phyloP scores from a whole-genome alignment of 2,113 vertebrate species.

The Gambusia affinis region DNA sequence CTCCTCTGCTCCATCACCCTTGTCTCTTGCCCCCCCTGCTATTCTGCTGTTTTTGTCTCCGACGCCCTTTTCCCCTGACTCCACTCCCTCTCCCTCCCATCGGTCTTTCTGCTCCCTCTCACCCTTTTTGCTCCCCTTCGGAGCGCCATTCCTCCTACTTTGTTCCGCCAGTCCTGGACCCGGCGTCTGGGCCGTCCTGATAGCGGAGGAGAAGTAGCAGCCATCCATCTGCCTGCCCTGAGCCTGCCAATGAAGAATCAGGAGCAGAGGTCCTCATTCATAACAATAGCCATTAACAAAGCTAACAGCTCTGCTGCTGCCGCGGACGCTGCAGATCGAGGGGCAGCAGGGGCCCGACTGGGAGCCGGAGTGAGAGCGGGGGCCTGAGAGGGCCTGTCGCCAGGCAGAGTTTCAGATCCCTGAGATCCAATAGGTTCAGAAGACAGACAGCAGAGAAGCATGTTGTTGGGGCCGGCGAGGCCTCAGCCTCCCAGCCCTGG shows the following conservation, averaged over 20 bases:
- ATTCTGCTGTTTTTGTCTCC: constrained; percentile 48
- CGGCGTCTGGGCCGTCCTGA: constrained; percentile 79
- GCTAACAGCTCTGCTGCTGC: constrained; percentile 74
- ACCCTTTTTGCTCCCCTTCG: constrained; percentile 55
- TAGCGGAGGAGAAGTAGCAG: constrained; percentile 77
- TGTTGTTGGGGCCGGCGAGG: constrained; percentile 73
- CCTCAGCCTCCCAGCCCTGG: constrained; percentile 65
- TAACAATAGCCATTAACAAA: constrained; percentile 85
- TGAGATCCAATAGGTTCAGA: constrained; percentile 76
- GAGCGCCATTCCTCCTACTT: constrained; percentile 83
- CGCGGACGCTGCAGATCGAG: constrained; percentile 52
- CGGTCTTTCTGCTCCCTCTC: constrained; percentile 46
- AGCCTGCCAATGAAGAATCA: constrained; percentile 72
- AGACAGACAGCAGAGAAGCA: constrained; percentile 56
- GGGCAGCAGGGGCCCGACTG: constrained; percentile 55
- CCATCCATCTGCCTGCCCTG: constrained; percentile 81
- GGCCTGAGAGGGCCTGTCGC: constrained; percentile 74
- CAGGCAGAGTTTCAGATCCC: constrained; percentile 78
- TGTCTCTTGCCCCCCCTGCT: constrained; percentile 70
- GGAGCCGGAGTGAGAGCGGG: constrained; percentile 39
- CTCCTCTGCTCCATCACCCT: constrained; percentile 68
- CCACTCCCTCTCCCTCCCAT: constrained; percentile 41
- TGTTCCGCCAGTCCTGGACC: constrained; percentile 79
- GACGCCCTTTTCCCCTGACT: constrained; percentile 48
- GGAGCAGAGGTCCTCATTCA: constrained; percentile 83